phyloP scores from a whole-genome alignment of 2,797 vertebrate genomes.

The Fistularia commersonii region DNA sequence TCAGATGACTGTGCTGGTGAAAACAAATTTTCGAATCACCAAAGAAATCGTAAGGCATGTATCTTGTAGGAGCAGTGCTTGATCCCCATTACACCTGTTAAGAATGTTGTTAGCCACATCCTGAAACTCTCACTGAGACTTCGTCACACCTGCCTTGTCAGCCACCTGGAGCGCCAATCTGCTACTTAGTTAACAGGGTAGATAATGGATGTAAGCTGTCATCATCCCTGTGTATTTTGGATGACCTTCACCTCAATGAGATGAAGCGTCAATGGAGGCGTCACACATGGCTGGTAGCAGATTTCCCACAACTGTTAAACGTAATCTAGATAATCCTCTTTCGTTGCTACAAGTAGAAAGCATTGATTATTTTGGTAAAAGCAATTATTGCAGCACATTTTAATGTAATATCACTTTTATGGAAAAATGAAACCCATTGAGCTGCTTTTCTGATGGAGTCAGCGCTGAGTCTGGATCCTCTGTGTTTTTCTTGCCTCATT shows the following conservation, averaged over 20 bases:
- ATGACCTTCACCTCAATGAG: slow-evolving; percentile 22
- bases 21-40: too few species aligned
- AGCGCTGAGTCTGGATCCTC: slow-evolving; percentile 1
- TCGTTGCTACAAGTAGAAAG: not conserved
- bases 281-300: slow-evolving; percentile 30
- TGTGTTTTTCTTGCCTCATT: slow-evolving; percentile 1
- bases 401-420: too few species aligned
- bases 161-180: slow-evolving; percentile 16
- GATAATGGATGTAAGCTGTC: slow-evolving; percentile 38
- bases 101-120: not conserved
- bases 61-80: too few species aligned
- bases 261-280: slow-evolving; percentile 7
- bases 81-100: too few species aligned
- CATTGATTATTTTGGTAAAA: slow-evolving; percentile 7
- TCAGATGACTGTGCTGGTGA: too few species aligned
- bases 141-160: slow-evolving; percentile 20
- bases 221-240: slow-evolving; percentile 27
- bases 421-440: not conserved
- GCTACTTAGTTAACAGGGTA: slow-evolving; percentile 9
- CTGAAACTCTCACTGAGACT: not conserved
- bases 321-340: slow-evolving; percentile 42
- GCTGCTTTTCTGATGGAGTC: slow-evolving; percentile 12
- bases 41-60: too few species aligned
- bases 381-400: slow-evolving; percentile 11
- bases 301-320: slow-evolving; percentile 28